Evolutionary conservation across 2,797 vertebrate species (phyloP), one percentile per base, ranked within the genome.

Genomic region (Pseudomugil gertrudae): DNA sequence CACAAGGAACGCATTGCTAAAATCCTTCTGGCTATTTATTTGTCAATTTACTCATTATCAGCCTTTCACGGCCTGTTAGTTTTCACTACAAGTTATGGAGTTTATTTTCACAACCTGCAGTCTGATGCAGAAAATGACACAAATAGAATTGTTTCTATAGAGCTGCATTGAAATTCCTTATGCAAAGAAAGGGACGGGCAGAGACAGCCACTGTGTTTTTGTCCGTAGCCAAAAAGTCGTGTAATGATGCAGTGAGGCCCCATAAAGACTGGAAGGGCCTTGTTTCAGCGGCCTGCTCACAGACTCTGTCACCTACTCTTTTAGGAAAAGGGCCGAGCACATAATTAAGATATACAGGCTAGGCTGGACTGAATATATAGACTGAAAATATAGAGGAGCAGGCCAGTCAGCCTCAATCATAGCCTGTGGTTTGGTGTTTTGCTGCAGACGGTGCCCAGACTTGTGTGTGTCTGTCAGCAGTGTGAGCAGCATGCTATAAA

Each of bases 381-480:
- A 89, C 91, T 84, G 88, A 93, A 94, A 93, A 88, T 94, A 94
- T 89, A 94, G 92, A 90, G 90, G 83, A 87, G 87, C 87, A 83
- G 89, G 87, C 80, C 83, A 90, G 90, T 87, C 80, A 74, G 87
- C 85, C 90, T 92, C 88, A 91, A 86, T 92, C 89, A 82, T 86
- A 87, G 90, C 86, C 89, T 93, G 92, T 70, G 93, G 92, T 93
- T 91, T 87, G 77, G 75, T 88, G 87, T 91, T 94, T 90, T 85
- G 89, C 90, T 88, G 81, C 78, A 78, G 86, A 80, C 70, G 24
- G 80, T 86, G 84, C 79, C 75, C 80, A 83, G 83, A 87, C 78
- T 80, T 86, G 83, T 79, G 72, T 82, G 33, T 63, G 75, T 83
- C 58, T 87, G 83, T 89, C 83, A 86, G 86, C 81, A 83, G 84